phyloP scores from a whole-genome alignment of 92 coral and sea anemone species.

The Porites cylindrica region DNA sequence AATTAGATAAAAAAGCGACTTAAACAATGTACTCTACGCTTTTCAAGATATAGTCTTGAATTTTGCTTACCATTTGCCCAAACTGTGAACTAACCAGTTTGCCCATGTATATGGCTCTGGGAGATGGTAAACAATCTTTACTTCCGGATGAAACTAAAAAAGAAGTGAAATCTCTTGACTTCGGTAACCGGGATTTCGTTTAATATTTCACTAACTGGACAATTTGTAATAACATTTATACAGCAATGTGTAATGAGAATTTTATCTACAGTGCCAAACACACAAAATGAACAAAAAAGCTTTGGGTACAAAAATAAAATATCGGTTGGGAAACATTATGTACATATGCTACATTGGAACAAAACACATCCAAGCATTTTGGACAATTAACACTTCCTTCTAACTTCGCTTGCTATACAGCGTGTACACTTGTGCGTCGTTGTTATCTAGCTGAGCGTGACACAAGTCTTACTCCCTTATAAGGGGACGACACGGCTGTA shows the following conservation, averaged over 20 bases:
- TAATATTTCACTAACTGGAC: too few species aligned
- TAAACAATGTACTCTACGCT: too few species aligned
- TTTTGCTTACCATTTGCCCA: neutral
- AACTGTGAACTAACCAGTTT: neutral
- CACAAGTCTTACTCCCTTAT: conserved; percentile 87
- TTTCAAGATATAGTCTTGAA: too few species aligned
- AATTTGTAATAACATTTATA: neutral
- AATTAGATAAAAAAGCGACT: too few species aligned
- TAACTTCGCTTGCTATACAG: neutral
- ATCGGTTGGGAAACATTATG: conserved; percentile 23
- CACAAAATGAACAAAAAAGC: conserved; percentile 16
- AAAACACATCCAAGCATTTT: neutral
- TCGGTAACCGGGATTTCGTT: neutral
- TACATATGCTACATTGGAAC: conserved; percentile 15
- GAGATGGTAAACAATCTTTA: neutral
- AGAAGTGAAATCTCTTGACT: neutral
- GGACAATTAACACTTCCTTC: neutral
- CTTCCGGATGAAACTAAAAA: neutral
- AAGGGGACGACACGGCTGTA: conserved; percentile 96
- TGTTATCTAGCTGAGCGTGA: conserved; percentile 48
- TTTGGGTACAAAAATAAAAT: conserved; percentile 13
- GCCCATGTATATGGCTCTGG: neutral
- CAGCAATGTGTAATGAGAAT: neutral
- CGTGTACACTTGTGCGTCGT: neutral
- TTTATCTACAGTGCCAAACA: neutral